Base-by-base conservation (phyloP, 1,140 invertebrate species). In the Heliconius eleuchia region DNA sequence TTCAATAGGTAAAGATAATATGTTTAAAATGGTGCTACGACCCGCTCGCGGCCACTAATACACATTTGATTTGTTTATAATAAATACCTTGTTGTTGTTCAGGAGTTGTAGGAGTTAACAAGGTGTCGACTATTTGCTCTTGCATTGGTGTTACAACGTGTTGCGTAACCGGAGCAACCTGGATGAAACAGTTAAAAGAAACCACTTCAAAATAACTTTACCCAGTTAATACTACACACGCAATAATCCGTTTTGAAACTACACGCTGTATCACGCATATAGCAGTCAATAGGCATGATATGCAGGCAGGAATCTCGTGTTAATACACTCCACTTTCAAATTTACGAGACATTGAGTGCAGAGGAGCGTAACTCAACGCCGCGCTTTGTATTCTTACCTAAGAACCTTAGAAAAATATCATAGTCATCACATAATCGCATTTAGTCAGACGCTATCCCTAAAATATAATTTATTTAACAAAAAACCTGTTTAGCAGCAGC, bases 81-180 rank as follows among this genome's bases (percentile, higher is more conserved):
- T 30, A 30, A 34, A 34, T 76, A 92, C 93, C 80, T 86, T 91
- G 83, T 88, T 96, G 75, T 85, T 96, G 75, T 85, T 91, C 81
- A 85, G 87, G 34, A 81, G 82, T 52, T 82, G 89, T 80, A 87
- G 87, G 52, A 78, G 89, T 80, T 11, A 94, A 82, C 9, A 92
- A 81, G 0, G 89, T 89, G 55, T 92, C 92, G 0, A 90, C 88
- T 39, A 88, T 85, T 50, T 88, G 88, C 52, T 93, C 90, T 16
- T 89, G 83, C 7, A 93, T 76, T 1, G 90, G 82, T 0, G 88
- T 72, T 50, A 89, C 88, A 23, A 91, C 89, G 75, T 92, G 91
- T 57, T 90, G 92, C 4, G 90, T 87, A 39, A 91, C 90, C 5
- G 87, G 86, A 9, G 86, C 87, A 72, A 92, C 91, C 90, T 92